Evolutionary conservation across 2,797 vertebrate genomes (phyloP), one percentile per base, ranked within the genome.

Genomic region (Potorous gilbertii): DNA sequence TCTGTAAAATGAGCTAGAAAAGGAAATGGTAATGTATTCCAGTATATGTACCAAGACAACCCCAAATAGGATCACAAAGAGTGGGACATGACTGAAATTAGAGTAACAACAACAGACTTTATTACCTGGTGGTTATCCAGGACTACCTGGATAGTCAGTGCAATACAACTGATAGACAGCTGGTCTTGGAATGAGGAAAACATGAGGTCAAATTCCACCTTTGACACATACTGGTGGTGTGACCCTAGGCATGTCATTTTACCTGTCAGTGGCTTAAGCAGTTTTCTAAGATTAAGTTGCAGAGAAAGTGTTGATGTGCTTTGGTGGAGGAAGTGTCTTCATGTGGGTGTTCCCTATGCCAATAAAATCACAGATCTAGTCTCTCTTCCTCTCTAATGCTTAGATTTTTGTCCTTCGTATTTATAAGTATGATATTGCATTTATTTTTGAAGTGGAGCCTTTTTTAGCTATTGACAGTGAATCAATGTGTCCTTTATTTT

Each of bases 341-440:
- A 27, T 46, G 18, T 81, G 31, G 40, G 40, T 46, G 40, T 46
- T 81, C n/a, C 74, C 40, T 10, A 46, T 46, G 40, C 40, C 74
- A 81, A 27, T 9, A 9, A 46, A 94, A 56, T 97, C 18, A 97
- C 91, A 97, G 97, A 95, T 6, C 95, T 98, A 98, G 28, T 91
- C n/a, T 96, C 94, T 93, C 29, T 92, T 96, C 98, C 97, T 97
- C 21, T 93, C 94, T 97, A 97, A 97, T 96, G 74, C 50, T 46
- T 97, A 95, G 93, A 96, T 97, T 98, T 98, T 98, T 96, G 54
- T 94, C 96, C 98, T 93, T 97, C 94, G 94, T 96, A 94, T 98
- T 98, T 97, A 66, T 95, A 95, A 97, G 97, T 96, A 93, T 91
- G 92, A 31, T 96, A 96, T 96, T 98, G 91, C 95, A 97, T 98